Base-by-base conservation (phyloP, 2,113 vertebrate genomes). In the Zosterops borbonicus region DNA sequence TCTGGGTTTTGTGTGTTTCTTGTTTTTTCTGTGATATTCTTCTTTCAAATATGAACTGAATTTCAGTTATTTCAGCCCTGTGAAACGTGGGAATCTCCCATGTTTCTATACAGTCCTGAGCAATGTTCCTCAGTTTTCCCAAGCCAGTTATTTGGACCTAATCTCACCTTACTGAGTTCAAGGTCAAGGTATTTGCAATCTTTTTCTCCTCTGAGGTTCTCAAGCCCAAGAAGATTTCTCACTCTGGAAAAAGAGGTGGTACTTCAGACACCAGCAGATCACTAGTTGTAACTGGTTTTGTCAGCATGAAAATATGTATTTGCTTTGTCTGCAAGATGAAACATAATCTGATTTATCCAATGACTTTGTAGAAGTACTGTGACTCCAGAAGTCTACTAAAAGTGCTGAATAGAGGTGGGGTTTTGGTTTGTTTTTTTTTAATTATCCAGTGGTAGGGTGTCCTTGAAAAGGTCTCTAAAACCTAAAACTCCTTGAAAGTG, bases 261-360 rank as follows among this genome's bases (percentile, higher is more conserved):
- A 13, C n/a, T 90, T 14, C 31, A 55, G 31, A 21, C 33, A 91
- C 74, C 9, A 78, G 27, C 18, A 47, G 31, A 89, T 78, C 35
- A 89, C 74, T 59, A 67, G 11, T 42, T 50, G 20, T 52, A 74
- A 81, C 77, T 67, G 77, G 50, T 94, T 89, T 89, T 91, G 60
- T 89, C 64, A 92, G 87, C 74, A 84, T 81, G 50, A 87, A 95
- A 95, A 92, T 82, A 92, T 42, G 55, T 63, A 94, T 94, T 81
- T 89, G 60, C 86, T 93, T 94, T 0, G 11, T 94, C 79, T 75
- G 87, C 60, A 91, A 84, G 67, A 84, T 42, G 28, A 83, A 71
- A 56, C 10, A 65, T 84, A 91, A 84, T 84, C 73, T 41, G 64
- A 78, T 90, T 92, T 92, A 91, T 67, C 53, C 74, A 75, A 87